Percentiles rank a stretch among this genome's conserved stretches.
Conservation (phyloP, 2,888 invertebrate species). For the Zhengitettix transpicula region DNA sequence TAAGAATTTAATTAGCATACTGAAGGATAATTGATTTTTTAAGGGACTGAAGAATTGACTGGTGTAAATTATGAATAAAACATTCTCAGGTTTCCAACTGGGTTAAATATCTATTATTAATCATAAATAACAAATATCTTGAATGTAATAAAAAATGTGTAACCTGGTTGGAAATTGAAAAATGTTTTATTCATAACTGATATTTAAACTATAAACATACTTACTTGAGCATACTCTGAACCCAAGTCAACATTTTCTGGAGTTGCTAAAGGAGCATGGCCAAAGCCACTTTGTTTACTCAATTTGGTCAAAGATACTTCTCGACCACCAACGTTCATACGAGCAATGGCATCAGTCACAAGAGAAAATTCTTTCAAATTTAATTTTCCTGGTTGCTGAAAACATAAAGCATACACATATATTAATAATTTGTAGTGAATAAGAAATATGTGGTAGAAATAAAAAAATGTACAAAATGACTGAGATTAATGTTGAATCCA, state of each 20-base stretch:
- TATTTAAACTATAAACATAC: constrained; percentile 13
- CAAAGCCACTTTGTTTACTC: constrained; percentile 29
- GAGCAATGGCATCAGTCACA: constrained; percentile 69
- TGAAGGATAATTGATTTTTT: too few relatives aligned
- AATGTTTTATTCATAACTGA: neutral
- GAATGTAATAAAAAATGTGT: too few relatives aligned
- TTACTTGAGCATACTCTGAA: constrained; percentile 53
- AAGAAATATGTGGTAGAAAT: too few relatives aligned
- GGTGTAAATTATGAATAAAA: too few relatives aligned
- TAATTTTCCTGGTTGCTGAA: constrained; percentile 72
- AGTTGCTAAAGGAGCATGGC: constrained; percentile 57
- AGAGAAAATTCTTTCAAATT: constrained; percentile 78
- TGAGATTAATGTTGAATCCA: too few relatives aligned
- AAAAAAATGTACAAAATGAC: too few relatives aligned
- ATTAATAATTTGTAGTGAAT: too few relatives aligned
- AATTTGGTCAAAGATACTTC: constrained; percentile 25
- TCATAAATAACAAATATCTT: neutral
- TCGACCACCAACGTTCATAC: constrained; percentile 44
- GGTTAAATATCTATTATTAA: too few relatives aligned
- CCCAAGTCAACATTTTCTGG: constrained; percentile 61
- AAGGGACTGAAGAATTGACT: too few relatives aligned
- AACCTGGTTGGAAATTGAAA: neutral
- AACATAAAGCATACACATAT: neutral
- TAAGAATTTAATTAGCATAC: too few relatives aligned
- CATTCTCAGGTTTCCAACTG: too few relatives aligned